phyloP scores from a whole-genome alignment of 1,140 invertebrate genomes.

The Bombus polaris region DNA sequence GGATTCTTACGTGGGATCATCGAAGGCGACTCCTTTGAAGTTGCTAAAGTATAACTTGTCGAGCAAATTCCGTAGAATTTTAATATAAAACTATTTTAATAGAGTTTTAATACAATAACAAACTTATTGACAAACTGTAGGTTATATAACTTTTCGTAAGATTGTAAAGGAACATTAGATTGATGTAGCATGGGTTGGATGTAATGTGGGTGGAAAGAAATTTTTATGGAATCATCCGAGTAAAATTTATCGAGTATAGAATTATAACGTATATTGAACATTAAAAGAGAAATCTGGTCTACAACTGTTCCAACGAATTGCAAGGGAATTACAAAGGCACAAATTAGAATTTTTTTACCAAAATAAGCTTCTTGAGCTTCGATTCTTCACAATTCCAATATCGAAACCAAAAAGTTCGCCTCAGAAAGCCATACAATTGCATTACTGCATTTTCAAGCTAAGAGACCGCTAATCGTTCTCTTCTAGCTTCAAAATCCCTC shows the following conservation, averaged over 20 bases:
- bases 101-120: neutral
- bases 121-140: no score
- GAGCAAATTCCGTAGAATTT: neutral
- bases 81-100: neutral
- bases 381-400: neutral
- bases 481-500: neutral
- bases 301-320: no score
- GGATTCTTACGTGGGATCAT: neutral
- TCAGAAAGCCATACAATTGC: neutral
- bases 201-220: neutral
- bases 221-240: neutral
- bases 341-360: no score
- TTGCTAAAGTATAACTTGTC: neutral
- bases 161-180: neutral
- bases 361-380: no score
- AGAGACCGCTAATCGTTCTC: neutral
- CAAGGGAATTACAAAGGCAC: no score
- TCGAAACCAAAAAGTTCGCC: neutral
- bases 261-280: neutral
- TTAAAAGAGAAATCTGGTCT: neutral
- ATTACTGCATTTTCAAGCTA: neutral
- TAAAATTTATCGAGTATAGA: neutral
- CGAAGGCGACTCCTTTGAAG: neutral
- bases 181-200: no score
- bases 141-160: neutral